Conservation (phyloP, 2,888 invertebrate genomes). For the Pantelozetes paolii region DNA sequence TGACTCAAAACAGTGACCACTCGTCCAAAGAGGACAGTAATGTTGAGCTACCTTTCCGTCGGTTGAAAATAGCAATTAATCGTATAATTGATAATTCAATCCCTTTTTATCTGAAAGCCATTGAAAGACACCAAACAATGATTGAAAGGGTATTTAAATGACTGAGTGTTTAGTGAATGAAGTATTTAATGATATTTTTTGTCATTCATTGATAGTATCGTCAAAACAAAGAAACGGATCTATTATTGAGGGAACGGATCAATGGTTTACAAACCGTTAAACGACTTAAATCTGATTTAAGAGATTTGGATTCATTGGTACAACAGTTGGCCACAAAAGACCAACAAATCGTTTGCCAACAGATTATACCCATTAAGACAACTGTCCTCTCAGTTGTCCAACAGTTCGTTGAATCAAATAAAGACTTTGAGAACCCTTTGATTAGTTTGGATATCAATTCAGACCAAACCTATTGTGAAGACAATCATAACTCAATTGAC, state of each 20-base stretch:
- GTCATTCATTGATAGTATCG: conserved; percentile 8
- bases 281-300: conserved; percentile 14
- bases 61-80: neutral
- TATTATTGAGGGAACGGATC: neutral
- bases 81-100: neutral
- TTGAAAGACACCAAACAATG: conserved; percentile 7
- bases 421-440: conserved; percentile 14
- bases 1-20: neutral
- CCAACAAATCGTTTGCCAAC: neutral
- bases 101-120: conserved; percentile 13
- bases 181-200: neutral
- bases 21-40: neutral
- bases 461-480: neutral
- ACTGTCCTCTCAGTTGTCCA: neutral
- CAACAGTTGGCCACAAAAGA: neutral
- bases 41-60: neutral
- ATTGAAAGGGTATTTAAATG: conserved; percentile 2
- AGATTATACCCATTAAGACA: neutral
- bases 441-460: neutral
- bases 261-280: conserved; percentile 13
- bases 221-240: neutral
- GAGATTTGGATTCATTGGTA: conserved; percentile 18
- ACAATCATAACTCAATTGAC: neutral
- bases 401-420: conserved; percentile 10
- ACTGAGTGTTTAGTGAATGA: neutral